phyloP scores from a whole-genome alignment of 2,888 invertebrate species.

The Aleiodes alternator region DNA sequence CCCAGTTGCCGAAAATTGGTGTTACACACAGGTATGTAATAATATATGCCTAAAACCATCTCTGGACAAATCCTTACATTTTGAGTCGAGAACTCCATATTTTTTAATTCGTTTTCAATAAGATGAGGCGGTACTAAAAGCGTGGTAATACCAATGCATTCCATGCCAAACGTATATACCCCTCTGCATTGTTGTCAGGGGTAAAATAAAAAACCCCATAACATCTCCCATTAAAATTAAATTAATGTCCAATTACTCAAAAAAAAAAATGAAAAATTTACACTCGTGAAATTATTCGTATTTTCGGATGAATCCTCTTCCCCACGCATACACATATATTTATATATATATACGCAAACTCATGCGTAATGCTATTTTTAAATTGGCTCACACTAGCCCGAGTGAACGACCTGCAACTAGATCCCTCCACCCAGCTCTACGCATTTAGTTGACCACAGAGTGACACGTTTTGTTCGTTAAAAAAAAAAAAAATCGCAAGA shows the following conservation, averaged over 20 bases:
- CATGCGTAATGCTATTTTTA: slow-evolving; percentile 72
- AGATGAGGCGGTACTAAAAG: no score
- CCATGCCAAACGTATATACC: no score
- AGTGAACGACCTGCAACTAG: slow-evolving; percentile 75
- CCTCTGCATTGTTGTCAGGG: no score
- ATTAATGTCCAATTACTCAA: not conserved
- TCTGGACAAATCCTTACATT: no score
- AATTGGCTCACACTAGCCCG: slow-evolving; percentile 67
- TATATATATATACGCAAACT: not conserved
- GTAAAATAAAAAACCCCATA: no score
- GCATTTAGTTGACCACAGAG: slow-evolving; percentile 52
- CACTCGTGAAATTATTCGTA: not conserved
- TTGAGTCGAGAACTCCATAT: no score
- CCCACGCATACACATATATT: not conserved
- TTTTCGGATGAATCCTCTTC: slow-evolving; percentile 21
- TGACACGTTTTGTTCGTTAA: slow-evolving; percentile 36
- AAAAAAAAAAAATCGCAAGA: not conserved
- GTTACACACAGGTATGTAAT: slow-evolving; percentile 97
- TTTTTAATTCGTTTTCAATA: no score
- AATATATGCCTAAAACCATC: no score
- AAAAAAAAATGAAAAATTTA: no score
- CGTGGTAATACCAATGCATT: no score
- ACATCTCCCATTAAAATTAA: no score
- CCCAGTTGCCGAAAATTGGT: slow-evolving; percentile 99
- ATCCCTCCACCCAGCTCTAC: slow-evolving; percentile 63